phyloP scores from a whole-genome alignment of 1,140 invertebrate species.

The Dendrolimus punctatus region DNA sequence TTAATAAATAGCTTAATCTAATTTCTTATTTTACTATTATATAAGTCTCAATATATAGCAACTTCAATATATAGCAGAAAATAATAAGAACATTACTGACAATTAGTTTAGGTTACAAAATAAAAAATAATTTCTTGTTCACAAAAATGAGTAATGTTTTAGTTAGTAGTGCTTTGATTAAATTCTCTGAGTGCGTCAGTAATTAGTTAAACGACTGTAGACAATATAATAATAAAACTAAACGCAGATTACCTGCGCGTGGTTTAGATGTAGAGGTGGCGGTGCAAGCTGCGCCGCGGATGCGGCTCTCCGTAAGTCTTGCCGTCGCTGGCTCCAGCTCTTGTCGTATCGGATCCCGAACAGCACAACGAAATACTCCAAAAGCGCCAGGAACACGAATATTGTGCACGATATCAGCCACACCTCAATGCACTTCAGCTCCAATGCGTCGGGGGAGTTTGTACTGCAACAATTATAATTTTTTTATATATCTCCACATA shows the following conservation, averaged over 20 bases:
- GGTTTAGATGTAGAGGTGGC: conserved; percentile 57
- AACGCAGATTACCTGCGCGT: conserved; percentile 45
- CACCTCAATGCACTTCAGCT: conserved; percentile 80
- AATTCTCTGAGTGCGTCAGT: not conserved
- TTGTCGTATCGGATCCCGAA: conserved; percentile 76
- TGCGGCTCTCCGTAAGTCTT: conserved; percentile 55
- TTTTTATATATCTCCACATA: too few relatives aligned
- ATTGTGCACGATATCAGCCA: conserved; percentile 82
- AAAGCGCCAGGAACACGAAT: conserved; percentile 81
- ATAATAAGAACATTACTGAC: too few relatives aligned
- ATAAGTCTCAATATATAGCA: too few relatives aligned
- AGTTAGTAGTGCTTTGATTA: too few relatives aligned
- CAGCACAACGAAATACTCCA: conserved; percentile 81
- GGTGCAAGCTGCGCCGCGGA: conserved; percentile 54
- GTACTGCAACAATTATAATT: conserved; percentile 55
- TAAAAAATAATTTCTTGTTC: too few relatives aligned
- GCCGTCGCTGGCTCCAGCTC: conserved; percentile 72
- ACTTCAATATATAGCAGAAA: too few relatives aligned
- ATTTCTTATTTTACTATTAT: too few relatives aligned
- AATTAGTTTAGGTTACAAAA: too few relatives aligned
- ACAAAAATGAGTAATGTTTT: too few relatives aligned
- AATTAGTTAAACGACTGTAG: not conserved
- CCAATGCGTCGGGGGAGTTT: conserved; percentile 76
- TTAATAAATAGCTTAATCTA: too few relatives aligned
- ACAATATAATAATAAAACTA: conserved; percentile 5